Conservation (phyloP, 92 coral and sea anemone genomes). For the Parazoanthus swiftii region DNA sequence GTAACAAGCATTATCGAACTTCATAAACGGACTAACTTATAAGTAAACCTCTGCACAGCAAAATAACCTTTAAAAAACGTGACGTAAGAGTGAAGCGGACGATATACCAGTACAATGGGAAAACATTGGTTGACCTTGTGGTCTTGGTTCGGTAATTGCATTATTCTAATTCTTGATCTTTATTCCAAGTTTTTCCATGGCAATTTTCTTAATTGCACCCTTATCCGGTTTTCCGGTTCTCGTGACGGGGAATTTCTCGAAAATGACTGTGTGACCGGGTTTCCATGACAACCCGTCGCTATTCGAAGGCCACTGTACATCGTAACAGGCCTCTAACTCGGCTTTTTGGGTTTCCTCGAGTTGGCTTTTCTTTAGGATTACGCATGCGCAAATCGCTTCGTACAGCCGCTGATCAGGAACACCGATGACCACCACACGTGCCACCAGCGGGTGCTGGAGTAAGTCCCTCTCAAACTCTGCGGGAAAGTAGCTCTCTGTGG, state of each 20-base stretch:
- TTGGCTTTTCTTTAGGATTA: not conserved
- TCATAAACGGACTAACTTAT: too few species aligned
- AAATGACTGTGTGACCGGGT: not conserved
- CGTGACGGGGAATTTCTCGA: slow-evolving; percentile 1
- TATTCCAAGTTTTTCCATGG: slow-evolving; percentile 1
- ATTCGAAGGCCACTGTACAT: not conserved
- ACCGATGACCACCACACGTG: not conserved
- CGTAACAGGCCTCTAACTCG: not conserved
- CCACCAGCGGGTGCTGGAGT: not conserved
- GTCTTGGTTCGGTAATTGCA: too few species aligned
- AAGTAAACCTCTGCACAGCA: too few species aligned
- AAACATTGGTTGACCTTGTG: too few species aligned
- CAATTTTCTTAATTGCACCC: not conserved
- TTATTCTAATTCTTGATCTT: not conserved
- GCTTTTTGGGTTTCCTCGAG: not conserved
- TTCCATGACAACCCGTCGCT: not conserved
- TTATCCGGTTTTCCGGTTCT: not conserved
- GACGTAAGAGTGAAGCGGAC: too few species aligned
- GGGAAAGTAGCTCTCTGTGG: not conserved
- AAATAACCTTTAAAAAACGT: too few species aligned
- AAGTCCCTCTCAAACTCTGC: not conserved
- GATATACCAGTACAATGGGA: too few species aligned
- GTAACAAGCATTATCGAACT: too few species aligned
- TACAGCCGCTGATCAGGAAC: not conserved
- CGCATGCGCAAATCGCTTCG: slow-evolving; percentile 10